Conservation (phyloP, 2,113 vertebrate species). For the Synchiropus splendidus region DNA sequence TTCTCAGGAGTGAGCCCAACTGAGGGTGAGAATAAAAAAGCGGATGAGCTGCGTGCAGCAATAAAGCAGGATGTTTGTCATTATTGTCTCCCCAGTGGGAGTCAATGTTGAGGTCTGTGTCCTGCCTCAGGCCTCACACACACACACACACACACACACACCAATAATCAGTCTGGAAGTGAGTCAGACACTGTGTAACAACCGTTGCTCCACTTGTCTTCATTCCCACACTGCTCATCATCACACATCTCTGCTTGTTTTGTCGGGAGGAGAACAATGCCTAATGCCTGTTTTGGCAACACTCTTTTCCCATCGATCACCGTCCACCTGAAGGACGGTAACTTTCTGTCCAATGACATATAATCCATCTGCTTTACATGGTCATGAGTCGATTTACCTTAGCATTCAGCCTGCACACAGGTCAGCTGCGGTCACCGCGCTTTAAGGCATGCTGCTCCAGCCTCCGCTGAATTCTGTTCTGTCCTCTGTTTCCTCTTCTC, state of each 20-base stretch:
- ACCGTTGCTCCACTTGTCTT: conserved; percentile 1
- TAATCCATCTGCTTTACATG: no score
- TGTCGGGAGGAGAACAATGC: no score
- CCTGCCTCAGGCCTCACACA: conserved; percentile 20
- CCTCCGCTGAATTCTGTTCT: no score
- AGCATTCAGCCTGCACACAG: no score
- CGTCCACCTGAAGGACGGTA: no score
- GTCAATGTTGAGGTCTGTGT: conserved; percentile 13
- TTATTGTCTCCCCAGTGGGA: conserved; percentile 38
- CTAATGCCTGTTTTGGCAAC: no score
- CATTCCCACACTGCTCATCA: background rate
- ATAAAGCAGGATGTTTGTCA: conserved; percentile 46
- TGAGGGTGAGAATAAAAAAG: conserved; percentile 21
- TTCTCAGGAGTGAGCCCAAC: conserved; percentile 12
- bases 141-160: background rate
- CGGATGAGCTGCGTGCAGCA: conserved; percentile 22
- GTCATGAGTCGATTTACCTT: no score
- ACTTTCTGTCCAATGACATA: no score
- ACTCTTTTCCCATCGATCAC: no score
- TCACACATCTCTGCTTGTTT: background rate
- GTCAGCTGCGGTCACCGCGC: no score
- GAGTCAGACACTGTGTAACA: conserved; percentile 12
- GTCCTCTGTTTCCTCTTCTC: no score
- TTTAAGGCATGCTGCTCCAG: no score
- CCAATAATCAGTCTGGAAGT: conserved; percentile 24